These are phyloP conservation scores for Rhincodon typus DNA, from an alignment of 2,797 vertebrate species.

Conservation along the genomic window DNA sequence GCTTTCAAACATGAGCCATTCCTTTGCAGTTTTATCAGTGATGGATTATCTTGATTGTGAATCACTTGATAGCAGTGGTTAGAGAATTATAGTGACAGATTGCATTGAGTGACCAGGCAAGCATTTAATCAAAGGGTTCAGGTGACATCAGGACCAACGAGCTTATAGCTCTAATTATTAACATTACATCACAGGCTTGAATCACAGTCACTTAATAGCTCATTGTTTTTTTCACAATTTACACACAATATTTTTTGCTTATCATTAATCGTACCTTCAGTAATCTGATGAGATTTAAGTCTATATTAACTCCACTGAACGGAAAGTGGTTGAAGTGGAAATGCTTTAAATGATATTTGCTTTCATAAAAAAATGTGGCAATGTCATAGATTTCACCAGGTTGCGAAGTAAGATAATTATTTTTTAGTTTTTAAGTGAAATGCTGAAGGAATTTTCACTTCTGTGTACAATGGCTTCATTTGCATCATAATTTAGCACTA, in stretches of 20 bases:
- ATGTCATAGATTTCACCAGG: too few species aligned
- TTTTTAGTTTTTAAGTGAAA: neutral
- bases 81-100: slow-evolving; percentile 43
- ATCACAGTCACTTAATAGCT: neutral
- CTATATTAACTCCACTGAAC: neutral
- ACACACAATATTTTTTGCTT: neutral
- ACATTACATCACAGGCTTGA: neutral
- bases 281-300: too few species aligned
- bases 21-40: slow-evolving; percentile 52
- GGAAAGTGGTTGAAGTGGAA: neutral
- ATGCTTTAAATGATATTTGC: neutral
- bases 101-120: neutral
- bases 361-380: neutral
- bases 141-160: neutral
- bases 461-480: neutral
- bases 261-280: neutral
- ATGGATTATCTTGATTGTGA: neutral
- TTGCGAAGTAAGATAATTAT: neutral
- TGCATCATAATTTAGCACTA: neutral
- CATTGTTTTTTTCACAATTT: neutral
- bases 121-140: neutral
- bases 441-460: neutral
- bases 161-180: neutral
- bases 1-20: slow-evolving; percentile 55
- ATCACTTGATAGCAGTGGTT: neutral